A percentile compares a stretch with the other conserved stretches of the same genome.
Conservation (phyloP, 2,113 vertebrate species). For the Triplophysa tibetana region DNA sequence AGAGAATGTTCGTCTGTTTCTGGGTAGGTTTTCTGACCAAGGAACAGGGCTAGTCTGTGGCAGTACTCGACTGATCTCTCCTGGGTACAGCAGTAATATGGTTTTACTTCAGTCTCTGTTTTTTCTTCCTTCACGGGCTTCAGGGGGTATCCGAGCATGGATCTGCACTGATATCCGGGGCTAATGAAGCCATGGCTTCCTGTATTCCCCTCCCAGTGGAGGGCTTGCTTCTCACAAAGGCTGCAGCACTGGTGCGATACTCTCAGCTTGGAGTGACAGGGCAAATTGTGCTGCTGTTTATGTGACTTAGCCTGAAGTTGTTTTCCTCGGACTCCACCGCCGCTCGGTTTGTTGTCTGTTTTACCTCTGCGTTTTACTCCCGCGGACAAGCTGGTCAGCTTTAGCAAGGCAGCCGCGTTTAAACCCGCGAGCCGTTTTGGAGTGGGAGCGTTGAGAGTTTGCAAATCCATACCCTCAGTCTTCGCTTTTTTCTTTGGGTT, state of each 20-base stretch:
- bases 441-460: constrained; percentile 75
- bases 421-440: constrained; percentile 94
- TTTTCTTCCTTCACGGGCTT: constrained; percentile 77
- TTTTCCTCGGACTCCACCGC: constrained; percentile 64
- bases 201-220: constrained; percentile 59
- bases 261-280: constrained; percentile 51
- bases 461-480: constrained; percentile 63
- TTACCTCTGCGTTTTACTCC: constrained; percentile 73
- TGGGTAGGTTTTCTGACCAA: constrained; percentile 77
- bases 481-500: constrained; percentile 61
- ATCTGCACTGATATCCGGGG: constrained; percentile 62
- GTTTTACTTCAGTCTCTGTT: constrained; percentile 73
- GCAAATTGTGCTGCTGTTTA: constrained; percentile 63
- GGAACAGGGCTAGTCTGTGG: constrained; percentile 88
- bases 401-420: constrained; percentile 90
- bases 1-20: constrained; percentile 67
- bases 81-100: constrained; percentile 79
- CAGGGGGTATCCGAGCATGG: constrained; percentile 68
- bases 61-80: constrained; percentile 82
- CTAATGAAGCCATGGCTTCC: constrained; percentile 63
- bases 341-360: constrained; percentile 65
- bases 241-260: constrained; percentile 75
- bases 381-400: constrained; percentile 82
- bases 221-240: constrained; percentile 79
- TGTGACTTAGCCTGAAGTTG: constrained; percentile 68